Percentiles rank a stretch among this genome's conserved stretches.
Evolutionary conservation across 1,140 invertebrate genomes (phyloP).

Genomic region (Drosophila quadrilineata): DNA sequence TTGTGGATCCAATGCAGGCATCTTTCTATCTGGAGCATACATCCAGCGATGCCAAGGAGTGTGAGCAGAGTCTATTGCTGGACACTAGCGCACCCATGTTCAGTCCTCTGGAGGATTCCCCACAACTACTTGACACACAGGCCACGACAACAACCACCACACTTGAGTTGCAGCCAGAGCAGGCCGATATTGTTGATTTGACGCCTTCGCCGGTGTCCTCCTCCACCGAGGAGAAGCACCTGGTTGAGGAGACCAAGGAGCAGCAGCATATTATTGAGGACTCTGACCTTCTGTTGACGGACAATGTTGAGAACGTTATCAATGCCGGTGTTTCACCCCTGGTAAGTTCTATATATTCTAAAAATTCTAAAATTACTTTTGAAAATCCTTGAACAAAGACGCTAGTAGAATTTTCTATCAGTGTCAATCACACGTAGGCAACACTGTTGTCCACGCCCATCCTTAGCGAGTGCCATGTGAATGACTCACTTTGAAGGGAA

Average conservation of each 20-base stretch:
- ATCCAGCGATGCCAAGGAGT: slow-evolving; percentile 38
- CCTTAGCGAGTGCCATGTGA: background rate
- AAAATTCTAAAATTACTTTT: background rate
- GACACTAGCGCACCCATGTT: slow-evolving; percentile 60
- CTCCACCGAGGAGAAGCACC: slow-evolving; percentile 72
- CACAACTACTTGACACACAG: background rate
- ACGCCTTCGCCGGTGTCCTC: slow-evolving; percentile 65
- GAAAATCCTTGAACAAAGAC: background rate
- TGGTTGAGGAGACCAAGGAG: slow-evolving; percentile 73
- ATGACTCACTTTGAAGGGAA: slow-evolving; percentile 25
- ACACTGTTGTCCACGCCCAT: background rate
- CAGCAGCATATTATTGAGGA: slow-evolving; percentile 27
- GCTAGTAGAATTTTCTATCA: background rate
- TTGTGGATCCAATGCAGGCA: slow-evolving; percentile 68
- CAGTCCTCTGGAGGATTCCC: slow-evolving; percentile 29
- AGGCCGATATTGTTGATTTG: slow-evolving; percentile 54
- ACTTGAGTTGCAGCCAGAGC: slow-evolving; percentile 54
- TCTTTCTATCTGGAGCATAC: slow-evolving; percentile 69
- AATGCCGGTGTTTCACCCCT: slow-evolving; percentile 51
- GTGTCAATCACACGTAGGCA: no score
- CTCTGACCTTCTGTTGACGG: slow-evolving; percentile 28
- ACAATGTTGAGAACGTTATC: slow-evolving; percentile 19
- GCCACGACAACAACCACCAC: slow-evolving; percentile 44
- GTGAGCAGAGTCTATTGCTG: slow-evolving; percentile 45
- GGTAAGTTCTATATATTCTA: slow-evolving; percentile 39